Evolutionary conservation across 2,113 vertebrate genomes (phyloP).

Genomic region (Crotalus tigris): DNA sequence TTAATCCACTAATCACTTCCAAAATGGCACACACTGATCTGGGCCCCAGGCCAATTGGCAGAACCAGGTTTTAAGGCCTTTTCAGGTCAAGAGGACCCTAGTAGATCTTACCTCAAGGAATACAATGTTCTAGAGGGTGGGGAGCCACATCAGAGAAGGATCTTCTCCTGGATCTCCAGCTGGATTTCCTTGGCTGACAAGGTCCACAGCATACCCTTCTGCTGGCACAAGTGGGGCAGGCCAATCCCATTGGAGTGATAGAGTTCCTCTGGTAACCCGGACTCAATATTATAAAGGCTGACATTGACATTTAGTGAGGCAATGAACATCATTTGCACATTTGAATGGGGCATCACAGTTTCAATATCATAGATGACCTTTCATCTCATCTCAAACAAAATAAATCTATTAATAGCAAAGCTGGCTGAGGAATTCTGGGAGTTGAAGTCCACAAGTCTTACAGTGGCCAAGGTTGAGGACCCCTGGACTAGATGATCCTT

Average conservation of each 20-base stretch:
- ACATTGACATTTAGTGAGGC: not conserved
- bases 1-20: not conserved
- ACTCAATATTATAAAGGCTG: not conserved
- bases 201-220: not conserved
- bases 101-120: not conserved
- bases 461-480: too few relatives aligned
- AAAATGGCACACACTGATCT: not conserved
- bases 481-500: not conserved
- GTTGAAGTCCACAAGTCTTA: too few relatives aligned
- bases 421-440: too few relatives aligned
- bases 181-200: not conserved
- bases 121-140: not conserved
- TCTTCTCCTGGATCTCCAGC: not conserved
- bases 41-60: not conserved
- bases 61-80: not conserved
- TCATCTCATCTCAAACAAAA: not conserved
- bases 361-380: not conserved
- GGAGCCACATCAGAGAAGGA: not conserved
- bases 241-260: not conserved
- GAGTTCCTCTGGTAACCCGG: too few relatives aligned
- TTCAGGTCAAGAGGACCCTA: not conserved
- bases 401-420: not conserved
- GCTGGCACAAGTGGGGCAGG: not conserved
- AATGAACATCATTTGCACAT: not conserved
- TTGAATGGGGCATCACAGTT: not conserved